Evolutionary conservation across 2,797 vertebrate species (phyloP), one percentile per base, ranked within the genome.

Genomic region (Hypotaenidia okinawae): DNA sequence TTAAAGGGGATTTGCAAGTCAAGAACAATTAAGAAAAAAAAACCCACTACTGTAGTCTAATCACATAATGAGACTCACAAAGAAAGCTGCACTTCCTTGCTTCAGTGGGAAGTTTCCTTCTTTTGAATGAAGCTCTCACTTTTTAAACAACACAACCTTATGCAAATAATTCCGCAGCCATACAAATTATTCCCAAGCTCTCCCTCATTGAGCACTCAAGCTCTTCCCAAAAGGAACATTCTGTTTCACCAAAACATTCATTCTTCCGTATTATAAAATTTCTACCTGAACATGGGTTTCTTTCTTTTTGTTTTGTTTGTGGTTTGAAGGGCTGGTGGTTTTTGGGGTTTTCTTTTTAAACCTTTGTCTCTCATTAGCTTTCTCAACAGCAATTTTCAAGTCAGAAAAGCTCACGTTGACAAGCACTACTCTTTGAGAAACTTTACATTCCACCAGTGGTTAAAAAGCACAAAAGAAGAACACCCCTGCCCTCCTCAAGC

Each of bases 291-390:
- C 32, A 28, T 23, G 43, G 43, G 28, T 23, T 82, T 79, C 55
- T 52, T 76, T 47, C 68, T 30, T 72, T 79, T 25, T 78, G 58
- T 37, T 95, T 78, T 72, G 16, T 59, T 43, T 79, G 92, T 19
- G 85, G 93, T 91, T 94, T 90, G 69, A 37, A 87, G n/a, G 58
- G 37, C 55, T 90, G 52, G 91, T 67, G 85, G 76, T 21, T 89
- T 96, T 89, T 11, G 0, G 21, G 73, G 41, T 64, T 93, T 94
- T 86, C 32, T 64, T 84, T 88, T 64, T 54, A 78, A 93, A 82
- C 18, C 52, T 18, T 1, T 7, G 6, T 22, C 35, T 84, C 49
- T 69, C 70, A 35, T 16, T 14, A 41, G 64, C 35, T n/a, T 80
- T 66, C 67, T 81, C 76, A 80, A 62, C 18, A 81, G 54, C 91